Evolutionary conservation across 2,113 vertebrate genomes (phyloP), one percentile per base, ranked within the genome.

Genomic region (Seriola dumerili): DNA sequence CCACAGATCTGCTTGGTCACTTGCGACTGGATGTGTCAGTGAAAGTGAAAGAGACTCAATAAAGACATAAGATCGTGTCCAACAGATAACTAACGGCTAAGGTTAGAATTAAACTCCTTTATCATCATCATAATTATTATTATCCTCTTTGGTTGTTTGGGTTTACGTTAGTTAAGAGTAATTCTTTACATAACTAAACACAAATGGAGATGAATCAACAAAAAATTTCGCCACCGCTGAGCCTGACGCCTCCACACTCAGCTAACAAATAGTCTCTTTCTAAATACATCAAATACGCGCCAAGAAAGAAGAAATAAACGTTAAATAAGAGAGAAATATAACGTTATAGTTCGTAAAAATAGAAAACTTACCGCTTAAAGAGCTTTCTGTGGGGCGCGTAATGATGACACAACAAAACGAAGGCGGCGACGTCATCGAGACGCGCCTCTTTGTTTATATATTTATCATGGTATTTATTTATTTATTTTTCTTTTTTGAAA

Each of bases 171-270:
- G 44, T 6, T 34, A 32, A 21, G 8, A 1, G 0, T 23, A 3
- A 4, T 25, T 12, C 54, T 57, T 57, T 12, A 57, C 1, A 3
- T 52, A 11, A 57, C 19, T 52, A 17, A 21, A 50, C 21, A 52
- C 57, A 46, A 32, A 64, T 1, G 64, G 16, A 65, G 65, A 84
- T 69, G 70, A 79, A 64, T 84, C 76, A 55, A 69, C 76, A 69
- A 61, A 3, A 3, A 48, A 14, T 13, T 16, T 1, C 17, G 4
- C 1, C 19, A 3, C 75, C 4, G 55, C 55, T 16, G 16, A 2
- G 34, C 4, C 1, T 8, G 0, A 40, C 8, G 38, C 1, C 17
- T 50, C 44, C 0, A 48, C 21, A 3, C 8, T 59, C 0, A 25
- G 16, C 29, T 1, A 17, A 3, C 8, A 1, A 44, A 12, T 7